Base-by-base conservation (phyloP, 2,888 invertebrate genomes). In the Leucoma salicis region DNA sequence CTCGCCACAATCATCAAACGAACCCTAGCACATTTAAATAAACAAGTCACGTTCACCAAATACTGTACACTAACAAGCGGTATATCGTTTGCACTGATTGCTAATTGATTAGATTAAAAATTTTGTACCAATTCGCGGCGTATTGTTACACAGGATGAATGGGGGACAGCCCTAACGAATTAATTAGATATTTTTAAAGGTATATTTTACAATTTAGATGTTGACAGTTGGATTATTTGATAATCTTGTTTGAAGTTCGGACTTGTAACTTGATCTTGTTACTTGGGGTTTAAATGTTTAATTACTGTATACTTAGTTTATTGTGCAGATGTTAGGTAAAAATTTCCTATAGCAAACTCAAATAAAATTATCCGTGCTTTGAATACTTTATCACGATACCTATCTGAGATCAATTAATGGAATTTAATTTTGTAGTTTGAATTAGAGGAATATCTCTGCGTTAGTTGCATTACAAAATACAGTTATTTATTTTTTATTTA, bases 101-200 rank as follows among this genome's bases (percentile, higher is more conserved):
- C 82, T 90, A 90, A 90, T 90, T 90, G 90, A 90, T 90, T 88
- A 78, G 83, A 89, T 90, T 90, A 88, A 86, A 88, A 89, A 86
- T 74, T 83, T 86, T 78, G 78, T 65, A 71, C 81, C 78, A 82
- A 87, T 82, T 78, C 80, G 43, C 70, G 64, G 74, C 70, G 77
- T 76, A 86, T 86, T 86, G 85, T 85, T 74, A 74, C 80, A 72
- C 53, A 56, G 74, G 72, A 77, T 77, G 69, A 71, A 53, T 57
- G 72, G 74, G 80, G 79, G 69, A 47, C 49, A 39, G 65, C 68
- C 71, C 74, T 61, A 58, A 45, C 59, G 74, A 70, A 74, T 78
- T 82, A 81, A 88, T 85, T 85, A 81, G 60, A 57, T 66, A 74
- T 74, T 81, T 80, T 80, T 76, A 78, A 82, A 66, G 78, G 87